Base-by-base conservation (phyloP, 2,113 vertebrate genomes). In the Tricholaema leucomelas region DNA sequence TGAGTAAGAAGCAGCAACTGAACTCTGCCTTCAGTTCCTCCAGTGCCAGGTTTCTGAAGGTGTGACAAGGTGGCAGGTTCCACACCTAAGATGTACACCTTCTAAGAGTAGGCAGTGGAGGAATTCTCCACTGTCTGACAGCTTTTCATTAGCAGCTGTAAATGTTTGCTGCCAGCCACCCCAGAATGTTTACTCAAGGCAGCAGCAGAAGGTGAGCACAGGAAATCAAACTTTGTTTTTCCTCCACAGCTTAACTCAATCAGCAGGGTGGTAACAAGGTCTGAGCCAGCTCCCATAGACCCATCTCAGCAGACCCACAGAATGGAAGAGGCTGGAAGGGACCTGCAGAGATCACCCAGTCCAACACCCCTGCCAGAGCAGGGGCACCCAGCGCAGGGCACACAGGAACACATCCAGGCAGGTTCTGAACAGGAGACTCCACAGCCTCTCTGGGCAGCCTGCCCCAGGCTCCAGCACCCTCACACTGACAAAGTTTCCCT, bases 181-280 rank as follows among this genome's bases (percentile, higher is more conserved):
- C 71, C 66, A n/a, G 16, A 60, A 64, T 36, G 31, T 78, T 95
- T 92, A 71, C 38, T 85, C 48, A 91, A 72, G 65, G 72, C 44
- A 60, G 48, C 18, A 46, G 60, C 40, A 93, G 61, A 65, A 30
- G 61, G 36, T 2, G 28, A 83, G 56, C 61, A 69, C 19, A 90
- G 73, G 92, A 83, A 90, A 88, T 40, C 54, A 92, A 95, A 81
- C 61, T n/a, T n/a, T n/a, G 36, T 85, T 91, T 35, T 63, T 86
- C 54, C 65, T 75, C 54, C 83, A 14, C 11, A 52, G 59, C 85
- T 84, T 55, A 95, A 65, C 33, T 44, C 14, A 54, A 67, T 14
- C 66, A 85, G 54, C 7, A 46, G 72, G 36, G 48, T 1, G 2
- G 40, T 25, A 52, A 87, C 66, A 25, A 84, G 44, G 74, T 16